Evolutionary conservation across 2,888 invertebrate species (phyloP).

Genomic region (Nephrocerus scutellatus): DNA sequence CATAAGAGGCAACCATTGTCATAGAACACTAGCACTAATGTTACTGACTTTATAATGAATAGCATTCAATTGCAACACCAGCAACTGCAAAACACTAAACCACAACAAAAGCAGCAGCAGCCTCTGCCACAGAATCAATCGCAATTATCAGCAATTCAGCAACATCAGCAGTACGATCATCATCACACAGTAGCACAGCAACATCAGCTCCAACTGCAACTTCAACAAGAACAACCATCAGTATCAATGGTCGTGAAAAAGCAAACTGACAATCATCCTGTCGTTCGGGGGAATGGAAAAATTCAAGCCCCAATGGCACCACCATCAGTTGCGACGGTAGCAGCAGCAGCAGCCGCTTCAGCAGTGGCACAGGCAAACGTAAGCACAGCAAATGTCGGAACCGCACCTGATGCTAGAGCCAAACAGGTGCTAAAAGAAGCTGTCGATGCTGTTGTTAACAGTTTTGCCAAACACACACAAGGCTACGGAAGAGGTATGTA

Average conservation of each 20-base stretch:
- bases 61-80: constrained; percentile 24
- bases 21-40: no score
- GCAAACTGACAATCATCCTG: constrained; percentile 21
- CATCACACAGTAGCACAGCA: constrained; percentile 10
- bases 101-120: constrained; percentile 7
- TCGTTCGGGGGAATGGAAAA: constrained; percentile 26
- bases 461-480: constrained; percentile 65
- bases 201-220: constrained; percentile 16
- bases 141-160: constrained; percentile 12
- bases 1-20: no score
- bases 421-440: constrained; percentile 60
- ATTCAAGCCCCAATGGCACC: constrained; percentile 28
- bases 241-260: constrained; percentile 19
- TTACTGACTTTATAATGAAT: constrained; percentile 27
- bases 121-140: constrained; percentile 6
- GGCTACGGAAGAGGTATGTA: constrained; percentile 61
- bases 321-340: constrained; percentile 23
- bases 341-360: constrained; percentile 19
- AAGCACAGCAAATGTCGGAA: constrained; percentile 21
- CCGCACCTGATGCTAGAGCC: constrained; percentile 51
- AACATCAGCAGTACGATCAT: constrained; percentile 15
- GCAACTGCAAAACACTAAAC: constrained; percentile 14
- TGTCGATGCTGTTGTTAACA: constrained; percentile 67
- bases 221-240: constrained; percentile 19
- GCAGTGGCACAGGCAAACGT: constrained; percentile 19